Conservation (phyloP, 2,113 vertebrate genomes). For the Lampris megalopsis region DNA sequence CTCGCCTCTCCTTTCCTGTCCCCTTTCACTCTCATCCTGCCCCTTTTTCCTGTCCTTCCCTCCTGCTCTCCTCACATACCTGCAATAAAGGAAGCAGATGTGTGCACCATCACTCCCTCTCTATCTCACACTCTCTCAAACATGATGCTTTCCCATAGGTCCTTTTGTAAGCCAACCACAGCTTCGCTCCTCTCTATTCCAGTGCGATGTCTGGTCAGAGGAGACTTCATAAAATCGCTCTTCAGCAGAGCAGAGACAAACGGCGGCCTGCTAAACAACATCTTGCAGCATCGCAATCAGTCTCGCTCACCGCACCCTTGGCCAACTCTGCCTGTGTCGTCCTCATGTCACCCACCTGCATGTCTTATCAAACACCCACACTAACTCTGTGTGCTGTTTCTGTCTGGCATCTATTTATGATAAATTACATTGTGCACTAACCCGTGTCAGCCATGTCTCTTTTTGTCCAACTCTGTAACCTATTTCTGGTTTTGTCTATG, state of each 20-base stretch:
- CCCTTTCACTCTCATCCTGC: background rate
- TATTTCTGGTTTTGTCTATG: background rate
- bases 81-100: background rate
- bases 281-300: conserved; percentile 43
- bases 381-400: background rate
- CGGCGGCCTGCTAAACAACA: conserved; percentile 48
- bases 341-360: conserved; percentile 42
- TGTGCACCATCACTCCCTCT: background rate
- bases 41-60: background rate
- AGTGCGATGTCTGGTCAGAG: conserved; percentile 38
- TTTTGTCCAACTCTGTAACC: background rate
- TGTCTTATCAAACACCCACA: conserved; percentile 36
- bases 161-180: conserved; percentile 39
- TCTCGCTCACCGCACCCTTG: conserved; percentile 39
- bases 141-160: conserved; percentile 23
- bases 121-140: conserved; percentile 19
- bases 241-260: conserved; percentile 49
- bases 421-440: conserved; percentile 16
- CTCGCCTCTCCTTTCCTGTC: conserved; percentile 4
- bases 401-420: background rate
- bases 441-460: background rate
- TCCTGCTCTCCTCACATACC: background rate
- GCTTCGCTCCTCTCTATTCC: conserved; percentile 35
- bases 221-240: conserved; percentile 14
- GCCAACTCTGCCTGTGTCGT: conserved; percentile 22